Conservation (phyloP, 2,888 invertebrate genomes). For the Rhogogaster chlorosoma region DNA sequence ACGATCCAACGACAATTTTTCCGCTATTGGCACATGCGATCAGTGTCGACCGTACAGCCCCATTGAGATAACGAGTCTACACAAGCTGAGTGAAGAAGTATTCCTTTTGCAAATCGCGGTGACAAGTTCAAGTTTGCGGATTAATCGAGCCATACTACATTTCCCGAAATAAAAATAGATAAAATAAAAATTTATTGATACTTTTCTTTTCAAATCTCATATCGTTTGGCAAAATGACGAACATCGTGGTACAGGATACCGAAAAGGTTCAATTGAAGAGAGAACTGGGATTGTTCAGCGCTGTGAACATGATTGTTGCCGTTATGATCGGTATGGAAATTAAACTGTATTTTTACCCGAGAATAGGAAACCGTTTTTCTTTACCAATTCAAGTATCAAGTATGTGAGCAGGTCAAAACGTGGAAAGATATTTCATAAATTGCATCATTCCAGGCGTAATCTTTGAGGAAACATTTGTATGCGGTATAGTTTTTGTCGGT, state of each 20-base stretch:
- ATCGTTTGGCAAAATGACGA: slow-evolving; percentile 20
- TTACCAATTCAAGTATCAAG: not conserved
- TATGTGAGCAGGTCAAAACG: not conserved
- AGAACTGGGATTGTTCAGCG: slow-evolving; percentile 89
- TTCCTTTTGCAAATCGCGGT: not conserved
- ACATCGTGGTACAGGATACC: not conserved
- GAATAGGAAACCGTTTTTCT: not conserved
- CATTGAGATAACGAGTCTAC: slow-evolving; percentile 11
- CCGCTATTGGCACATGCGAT: slow-evolving; percentile 3
- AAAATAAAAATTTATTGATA: not conserved
- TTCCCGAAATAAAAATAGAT: not conserved
- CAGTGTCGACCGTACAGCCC: not conserved
- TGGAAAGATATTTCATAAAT: not conserved
- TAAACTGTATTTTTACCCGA: not conserved
- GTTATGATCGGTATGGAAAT: slow-evolving; percentile 88
- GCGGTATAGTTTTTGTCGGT: not conserved
- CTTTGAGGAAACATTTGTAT: not conserved
- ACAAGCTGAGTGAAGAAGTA: not conserved
- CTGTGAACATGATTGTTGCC: slow-evolving; percentile 90
- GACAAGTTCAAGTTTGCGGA: not conserved
- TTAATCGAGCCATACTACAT: not conserved
- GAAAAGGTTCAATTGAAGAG: slow-evolving; percentile 83
- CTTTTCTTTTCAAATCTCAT: not conserved
- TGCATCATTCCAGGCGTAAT: not conserved
- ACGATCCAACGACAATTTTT: not conserved